Evolutionary conservation across 2,888 invertebrate species (phyloP), one percentile per base, ranked within the genome.

Genomic region (Zaprionus lineosus): DNA sequence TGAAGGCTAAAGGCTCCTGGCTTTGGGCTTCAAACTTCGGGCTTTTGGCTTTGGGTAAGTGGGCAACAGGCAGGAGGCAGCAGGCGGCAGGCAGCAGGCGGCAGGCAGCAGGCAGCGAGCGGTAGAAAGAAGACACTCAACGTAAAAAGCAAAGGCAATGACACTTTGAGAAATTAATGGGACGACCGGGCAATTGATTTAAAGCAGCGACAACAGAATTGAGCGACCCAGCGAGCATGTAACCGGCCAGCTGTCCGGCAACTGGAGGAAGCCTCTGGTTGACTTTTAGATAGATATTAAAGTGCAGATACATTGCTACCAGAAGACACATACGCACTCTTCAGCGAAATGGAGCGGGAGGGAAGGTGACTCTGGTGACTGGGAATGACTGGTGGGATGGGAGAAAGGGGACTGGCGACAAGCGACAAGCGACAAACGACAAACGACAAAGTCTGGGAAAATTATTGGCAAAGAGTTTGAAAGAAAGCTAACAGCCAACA

Each of bases 111-210:
- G 14, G n/a, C 29, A 24, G 8, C 5, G 18, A 18, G 14, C 40
- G n/a, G n/a, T n/a, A n/a, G n/a, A n/a, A n/a, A 52, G 19, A 3
- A 56, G 24, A 4, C 24, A 24, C 2, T 24, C 24, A 47, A 33
- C 16, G 48, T 31, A 41, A 53, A 62, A 52, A 51, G 53, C 68
- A 33, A 60, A 72, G 51, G 46, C 57, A 65, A 57, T 66, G 64
- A 64, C 56, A 61, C 67, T 52, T 64, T 74, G 44, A 41, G 56
- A 71, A 71, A 71, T 74, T 53, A 73, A 70, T 73, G 68, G 68
- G 58, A 67, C 62, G 62, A 55, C 57, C 68, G 47, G 43, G 62
- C 72, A 72, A 76, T 73, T 76, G 73, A 73, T 76, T 75, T 73
- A 73, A 73, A 76, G 48, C 72, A 52, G 46, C 55, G 67, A 61